Evolutionary conservation across 1,140 invertebrate genomes (phyloP), one percentile per base, ranked within the genome.

Genomic region (Onthophagus taurus): DNA sequence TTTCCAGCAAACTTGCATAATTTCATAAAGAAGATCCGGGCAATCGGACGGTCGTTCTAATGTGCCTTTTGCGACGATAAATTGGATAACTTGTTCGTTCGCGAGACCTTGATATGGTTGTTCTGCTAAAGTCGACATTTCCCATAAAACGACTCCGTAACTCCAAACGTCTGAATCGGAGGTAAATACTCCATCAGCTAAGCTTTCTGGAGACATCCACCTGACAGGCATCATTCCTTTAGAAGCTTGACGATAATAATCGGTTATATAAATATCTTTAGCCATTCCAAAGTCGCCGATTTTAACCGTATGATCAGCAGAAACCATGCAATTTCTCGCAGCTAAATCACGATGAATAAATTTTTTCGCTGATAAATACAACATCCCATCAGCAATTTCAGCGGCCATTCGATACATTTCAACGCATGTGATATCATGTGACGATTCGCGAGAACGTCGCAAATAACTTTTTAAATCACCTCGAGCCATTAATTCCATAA

Each of bases 361-460:
- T 52, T 82, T 83, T 47, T 80, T 76, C 12, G 74, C 72, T 7
- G 78, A 69, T 23, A 88, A 61, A 57, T 86, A 88, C 0, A 80
- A 73, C 83, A 88, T 85, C 4, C 85, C 85, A 60, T 88, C 85
- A 2, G 83, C 81, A 30, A 88, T 85, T 62, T 89, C 80, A 2
- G 72, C 72, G 1, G 83, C 79, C 81, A 85, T 85, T 44, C 72
- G 57, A 34, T 59, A 63, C 43, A 64, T 53, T 48, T 67, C 61
- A n/a, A 63, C 58, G 1, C 57, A 53, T n/a, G 66, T 58, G 0
- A 66, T 46, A 44, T 38, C 52, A 34, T 54, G 47, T 13, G 59
- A 47, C 0, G 56, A 21, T 50, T 66, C 45, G 53, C 67, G 50
- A 26, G 65, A 63, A 13, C 47, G 52, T 2, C 78, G 59, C 4